Evolutionary conservation across 2,797 vertebrate species (phyloP).

Genomic region (Miichthys miiuy): DNA sequence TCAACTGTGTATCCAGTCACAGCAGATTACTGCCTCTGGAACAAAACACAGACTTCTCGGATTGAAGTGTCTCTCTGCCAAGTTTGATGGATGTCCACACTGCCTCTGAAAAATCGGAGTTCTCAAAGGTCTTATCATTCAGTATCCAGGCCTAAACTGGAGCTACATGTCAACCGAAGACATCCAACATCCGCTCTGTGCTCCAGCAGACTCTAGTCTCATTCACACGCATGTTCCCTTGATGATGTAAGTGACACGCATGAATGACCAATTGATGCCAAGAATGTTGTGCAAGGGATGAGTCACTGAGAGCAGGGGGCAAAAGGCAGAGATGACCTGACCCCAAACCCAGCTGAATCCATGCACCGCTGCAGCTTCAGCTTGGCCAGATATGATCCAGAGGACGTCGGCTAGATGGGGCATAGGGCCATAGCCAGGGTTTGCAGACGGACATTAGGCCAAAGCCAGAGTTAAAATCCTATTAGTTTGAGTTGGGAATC

Average conservation of each 20-base stretch:
- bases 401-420: constrained; percentile 80
- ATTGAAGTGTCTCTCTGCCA: constrained; percentile 17
- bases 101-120: not conserved
- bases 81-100: constrained; percentile 22
- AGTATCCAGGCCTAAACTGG: constrained; percentile 20
- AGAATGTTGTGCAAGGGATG: constrained; percentile 54
- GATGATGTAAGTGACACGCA: constrained; percentile 72
- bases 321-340: constrained; percentile 46
- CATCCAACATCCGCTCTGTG: constrained; percentile 46
- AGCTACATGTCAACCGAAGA: constrained; percentile 18
- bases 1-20: not conserved
- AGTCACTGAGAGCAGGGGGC: constrained; percentile 46
- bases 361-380: constrained; percentile 42
- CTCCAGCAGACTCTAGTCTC: constrained; percentile 52
- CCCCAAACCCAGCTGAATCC: constrained; percentile 46
- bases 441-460: constrained; percentile 91
- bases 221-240: constrained; percentile 62
- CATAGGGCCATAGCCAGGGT: constrained; percentile 85
- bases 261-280: constrained; percentile 76
- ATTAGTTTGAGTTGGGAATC: constrained; percentile 92
- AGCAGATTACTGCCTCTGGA: not conserved
- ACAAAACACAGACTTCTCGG: not conserved
- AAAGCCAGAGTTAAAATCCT: constrained; percentile 91
- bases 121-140: constrained; percentile 21
- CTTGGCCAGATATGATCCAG: constrained; percentile 82